Percentiles rank a stretch among this genome's conserved stretches.
Evolutionary conservation across 2,797 vertebrate species (phyloP).

Genomic region (Muraenolepis orangiensis): DNA sequence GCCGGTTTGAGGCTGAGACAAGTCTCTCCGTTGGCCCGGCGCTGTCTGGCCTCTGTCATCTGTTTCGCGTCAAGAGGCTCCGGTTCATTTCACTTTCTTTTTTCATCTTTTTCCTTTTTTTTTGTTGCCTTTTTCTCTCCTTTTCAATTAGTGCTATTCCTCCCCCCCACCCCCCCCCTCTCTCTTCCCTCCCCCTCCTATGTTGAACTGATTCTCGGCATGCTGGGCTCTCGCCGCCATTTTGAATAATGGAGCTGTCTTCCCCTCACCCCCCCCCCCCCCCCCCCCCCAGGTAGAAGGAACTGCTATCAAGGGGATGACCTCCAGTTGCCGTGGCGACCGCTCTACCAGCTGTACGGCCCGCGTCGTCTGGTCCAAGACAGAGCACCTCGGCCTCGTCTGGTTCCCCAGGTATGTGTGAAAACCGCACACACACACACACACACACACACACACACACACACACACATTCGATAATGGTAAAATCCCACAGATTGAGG

Average conservation of each 20-base stretch:
- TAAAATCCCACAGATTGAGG: too few species aligned
- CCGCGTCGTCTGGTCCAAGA: slow-evolving; percentile 93
- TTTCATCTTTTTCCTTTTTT: neutral
- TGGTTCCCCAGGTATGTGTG: slow-evolving; percentile 97
- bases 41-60: neutral
- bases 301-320: slow-evolving; percentile 93
- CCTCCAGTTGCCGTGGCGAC: slow-evolving; percentile 93
- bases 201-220: neutral
- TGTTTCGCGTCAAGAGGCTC: neutral
- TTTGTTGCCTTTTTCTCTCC: neutral
- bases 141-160: neutral
- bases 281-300: slow-evolving; percentile 86
- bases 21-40: slow-evolving; percentile 25
- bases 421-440: slow-evolving; percentile 8
- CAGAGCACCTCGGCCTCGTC: slow-evolving; percentile 94
- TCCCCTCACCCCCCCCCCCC: neutral
- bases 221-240: neutral
- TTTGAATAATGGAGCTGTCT: neutral
- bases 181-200: neutral
- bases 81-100: too few species aligned
- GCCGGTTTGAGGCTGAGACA: neutral
- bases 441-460: neutral
- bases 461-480: too few species aligned
- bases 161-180: neutral
- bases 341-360: slow-evolving; percentile 89